Evolutionary conservation across 2,888 invertebrate species (phyloP).

Genomic region (Agelastica alni): DNA sequence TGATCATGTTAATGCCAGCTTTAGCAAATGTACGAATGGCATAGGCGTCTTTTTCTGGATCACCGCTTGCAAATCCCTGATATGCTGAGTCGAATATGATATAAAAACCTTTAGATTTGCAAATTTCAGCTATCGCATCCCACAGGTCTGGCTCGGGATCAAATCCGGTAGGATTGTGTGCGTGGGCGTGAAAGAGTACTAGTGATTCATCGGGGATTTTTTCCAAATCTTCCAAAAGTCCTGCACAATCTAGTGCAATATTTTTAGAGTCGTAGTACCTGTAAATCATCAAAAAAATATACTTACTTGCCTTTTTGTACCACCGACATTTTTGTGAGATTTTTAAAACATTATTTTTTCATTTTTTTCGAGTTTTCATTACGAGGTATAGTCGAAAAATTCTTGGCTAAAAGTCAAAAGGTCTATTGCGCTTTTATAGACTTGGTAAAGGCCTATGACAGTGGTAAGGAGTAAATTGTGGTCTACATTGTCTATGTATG

Average conservation of each 20-base stretch:
- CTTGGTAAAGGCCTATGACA: too few species aligned
- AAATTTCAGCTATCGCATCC: constrained; percentile 64
- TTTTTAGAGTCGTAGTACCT: constrained; percentile 69
- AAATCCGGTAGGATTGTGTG: constrained; percentile 71
- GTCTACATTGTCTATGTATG: too few species aligned
- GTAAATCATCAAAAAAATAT: constrained; percentile 49
- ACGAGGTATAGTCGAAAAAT: too few species aligned
- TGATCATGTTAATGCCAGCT: constrained; percentile 62
- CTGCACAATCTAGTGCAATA: constrained; percentile 68
- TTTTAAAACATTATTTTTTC: too few species aligned
- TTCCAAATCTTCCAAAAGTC: constrained; percentile 66
- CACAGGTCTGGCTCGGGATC: constrained; percentile 65
- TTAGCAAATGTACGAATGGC: constrained; percentile 63
- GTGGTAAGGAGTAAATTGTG: too few species aligned
- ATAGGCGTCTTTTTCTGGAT: constrained; percentile 63
- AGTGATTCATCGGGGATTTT: constrained; percentile 66
- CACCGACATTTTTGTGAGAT: too few species aligned
- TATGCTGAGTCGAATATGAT: constrained; percentile 73
- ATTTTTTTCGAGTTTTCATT: too few species aligned
- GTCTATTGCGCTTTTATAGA: too few species aligned
- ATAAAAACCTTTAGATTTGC: constrained; percentile 61
- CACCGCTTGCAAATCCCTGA: constrained; percentile 66
- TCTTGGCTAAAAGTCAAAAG: too few species aligned
- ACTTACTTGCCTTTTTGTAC: too few species aligned
- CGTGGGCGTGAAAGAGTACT: constrained; percentile 68